These are phyloP conservation scores for Portunus trituberculatus DNA, from an alignment of 1,140 invertebrate species.

Conservation along the genomic window DNA sequence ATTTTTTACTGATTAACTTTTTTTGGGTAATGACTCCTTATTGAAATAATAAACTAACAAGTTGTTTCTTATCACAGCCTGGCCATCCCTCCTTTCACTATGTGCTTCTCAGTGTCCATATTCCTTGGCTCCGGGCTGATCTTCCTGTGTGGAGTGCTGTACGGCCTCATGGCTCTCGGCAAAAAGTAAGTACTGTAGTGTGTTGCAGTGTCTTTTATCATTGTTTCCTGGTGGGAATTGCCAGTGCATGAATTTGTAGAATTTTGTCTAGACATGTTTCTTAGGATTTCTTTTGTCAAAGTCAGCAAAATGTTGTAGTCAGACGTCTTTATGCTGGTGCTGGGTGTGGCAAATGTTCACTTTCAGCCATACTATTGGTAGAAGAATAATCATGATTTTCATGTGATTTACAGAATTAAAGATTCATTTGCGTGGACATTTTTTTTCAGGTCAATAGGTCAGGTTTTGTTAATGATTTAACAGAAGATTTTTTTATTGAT, in stretches of 20 bases:
- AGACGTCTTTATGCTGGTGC: background rate
- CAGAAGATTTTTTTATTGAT: too few species aligned
- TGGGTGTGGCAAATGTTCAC: background rate
- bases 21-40: too few species aligned
- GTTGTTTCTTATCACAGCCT: slow-evolving; percentile 83
- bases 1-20: too few species aligned
- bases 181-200: slow-evolving; percentile 87
- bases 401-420: too few species aligned
- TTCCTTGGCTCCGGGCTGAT: slow-evolving; percentile 93
- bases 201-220: background rate
- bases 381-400: too few species aligned
- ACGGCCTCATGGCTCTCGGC: slow-evolving; percentile 96
- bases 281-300: background rate
- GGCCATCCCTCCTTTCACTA: slow-evolving; percentile 88
- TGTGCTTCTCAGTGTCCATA: slow-evolving; percentile 88
- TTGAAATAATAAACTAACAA: background rate
- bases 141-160: slow-evolving; percentile 92
- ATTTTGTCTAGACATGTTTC: background rate
- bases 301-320: background rate
- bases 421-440: too few species aligned
- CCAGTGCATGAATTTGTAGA: background rate
- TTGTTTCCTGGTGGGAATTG: background rate
- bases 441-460: too few species aligned
- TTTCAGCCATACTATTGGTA: too few species aligned
- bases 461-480: too few species aligned